Conservation (phyloP, 2,888 invertebrate species). For the Tetrapedia diversipes region DNA sequence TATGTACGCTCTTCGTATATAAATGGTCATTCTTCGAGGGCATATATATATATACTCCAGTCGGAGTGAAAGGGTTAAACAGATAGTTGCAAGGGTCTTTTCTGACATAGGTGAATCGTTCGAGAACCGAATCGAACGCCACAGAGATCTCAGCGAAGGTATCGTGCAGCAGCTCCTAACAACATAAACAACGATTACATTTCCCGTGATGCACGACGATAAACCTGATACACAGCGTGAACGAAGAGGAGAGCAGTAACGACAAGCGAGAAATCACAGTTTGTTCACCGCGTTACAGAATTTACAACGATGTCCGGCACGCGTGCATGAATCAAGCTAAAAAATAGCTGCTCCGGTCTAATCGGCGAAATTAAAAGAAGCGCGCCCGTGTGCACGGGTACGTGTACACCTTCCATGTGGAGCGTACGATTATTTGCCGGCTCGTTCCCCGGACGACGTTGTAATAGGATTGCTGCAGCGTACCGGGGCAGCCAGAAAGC, state of each 20-base stretch:
- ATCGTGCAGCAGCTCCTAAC: conserved; percentile 12
- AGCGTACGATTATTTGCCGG: conserved; percentile 55
- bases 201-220: conserved; percentile 22
- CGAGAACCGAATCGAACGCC: conserved; percentile 19
- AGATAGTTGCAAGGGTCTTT: no score
- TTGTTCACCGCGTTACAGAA: no score
- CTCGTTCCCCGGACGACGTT: conserved; percentile 25
- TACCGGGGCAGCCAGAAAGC: conserved; percentile 11
- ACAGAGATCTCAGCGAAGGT: not conserved
- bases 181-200: conserved; percentile 42
- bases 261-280: conserved; percentile 14
- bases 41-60: no score
- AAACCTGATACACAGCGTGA: not conserved
- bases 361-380: conserved; percentile 61
- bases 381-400: not conserved
- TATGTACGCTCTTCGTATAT: no score
- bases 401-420: not conserved
- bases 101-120: not conserved
- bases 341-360: conserved; percentile 51
- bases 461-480: conserved; percentile 59
- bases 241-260: not conserved
- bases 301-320: conserved; percentile 6
- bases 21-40: no score
- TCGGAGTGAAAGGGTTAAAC: no score
- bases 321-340: conserved; percentile 52